Evolutionary conservation across 30 jellyfish, hydroid and myxozoan species (phyloP), one percentile per base, ranked within the genome.

Genomic region (Aurelia aurita complex sp. Pacific): DNA sequence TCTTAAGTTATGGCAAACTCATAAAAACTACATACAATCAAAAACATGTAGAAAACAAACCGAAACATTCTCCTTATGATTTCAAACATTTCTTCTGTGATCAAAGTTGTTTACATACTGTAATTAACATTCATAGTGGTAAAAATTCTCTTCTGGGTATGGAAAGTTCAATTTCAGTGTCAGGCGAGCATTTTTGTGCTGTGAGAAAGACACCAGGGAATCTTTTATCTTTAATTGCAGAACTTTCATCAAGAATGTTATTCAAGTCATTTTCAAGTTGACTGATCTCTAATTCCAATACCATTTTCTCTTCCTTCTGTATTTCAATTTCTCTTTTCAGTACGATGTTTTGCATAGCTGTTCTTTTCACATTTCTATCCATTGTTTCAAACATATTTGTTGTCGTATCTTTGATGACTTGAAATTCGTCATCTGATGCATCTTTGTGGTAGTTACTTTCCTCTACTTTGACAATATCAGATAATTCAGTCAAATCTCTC

Each of bases 251-350:
- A 29, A 76, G 69, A 10, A 69, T 68, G 29, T 23, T 43, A 50
- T 60, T 51, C 29, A 76, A 59, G 43, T 86, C 72, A 14, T 69
- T 60, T 80, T 76, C 95, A 55, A 76, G 42, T 29, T 64, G 73
- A 13, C 36, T 2, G 13, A 64, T 78, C 63, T 86, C 95, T 16
- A 7, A 16, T 57, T 86, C 89, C 63, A 76, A 51, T 34, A 19
- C 40, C 8, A 46, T 69, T 35, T 67, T 62, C 67, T 86, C 95
- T 0, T 10, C 11, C 40, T 15, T 78, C 73, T 86, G 89, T 3
- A 76, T 78, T 53, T 86, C 95, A 42, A 76, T 78, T 57, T 86
- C 95, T 43, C 55, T 70, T 67, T 68, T 78, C 4, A 76, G 67
- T 34, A 64, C 38, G 3, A 60, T 43, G 59, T 86, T 78, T 33